These are phyloP conservation scores for Acromyrmex charruanus DNA, from an alignment of 1,140 invertebrate species.

Conservation along the genomic window DNA sequence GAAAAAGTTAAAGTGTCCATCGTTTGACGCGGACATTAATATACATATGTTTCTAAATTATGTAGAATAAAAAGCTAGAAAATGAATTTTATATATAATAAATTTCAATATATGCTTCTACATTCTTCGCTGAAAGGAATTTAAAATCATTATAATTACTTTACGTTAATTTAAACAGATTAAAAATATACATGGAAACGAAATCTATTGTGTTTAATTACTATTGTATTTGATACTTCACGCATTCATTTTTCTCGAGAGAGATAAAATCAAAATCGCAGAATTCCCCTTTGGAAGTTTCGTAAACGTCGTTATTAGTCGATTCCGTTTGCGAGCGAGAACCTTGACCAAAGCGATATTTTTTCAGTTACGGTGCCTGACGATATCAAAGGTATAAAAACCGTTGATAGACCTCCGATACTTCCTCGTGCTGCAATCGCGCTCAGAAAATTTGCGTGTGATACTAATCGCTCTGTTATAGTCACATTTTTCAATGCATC, in stretches of 20 bases:
- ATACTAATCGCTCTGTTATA: neutral
- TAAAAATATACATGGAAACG: constrained; percentile 4
- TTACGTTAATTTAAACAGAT: neutral
- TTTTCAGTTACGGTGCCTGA: constrained; percentile 67
- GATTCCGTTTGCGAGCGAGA: neutral
- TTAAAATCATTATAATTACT: neutral
- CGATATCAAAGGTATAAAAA: constrained; percentile 60
- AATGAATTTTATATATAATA: neutral
- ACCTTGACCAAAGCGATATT: constrained; percentile 63
- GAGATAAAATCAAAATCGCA: neutral
- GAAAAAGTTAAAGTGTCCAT: neutral
- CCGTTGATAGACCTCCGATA: constrained; percentile 56
- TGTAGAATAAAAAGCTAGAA: neutral
- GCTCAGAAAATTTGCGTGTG: constrained; percentile 5
- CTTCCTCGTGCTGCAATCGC: constrained; percentile 54
- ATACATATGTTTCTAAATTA: neutral
- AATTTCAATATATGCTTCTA: neutral
- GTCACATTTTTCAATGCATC: neutral
- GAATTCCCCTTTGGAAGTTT: constrained; percentile 25
- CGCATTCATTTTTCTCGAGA: neutral
- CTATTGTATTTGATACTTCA: neutral
- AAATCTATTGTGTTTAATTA: neutral
- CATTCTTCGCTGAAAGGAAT: neutral
- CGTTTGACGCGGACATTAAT: neutral
- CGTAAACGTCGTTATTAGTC: constrained; percentile 21